Evolutionary conservation across 2,888 invertebrate genomes (phyloP), one percentile per base, ranked within the genome.

Genomic region (Celastrina argiolus): DNA sequence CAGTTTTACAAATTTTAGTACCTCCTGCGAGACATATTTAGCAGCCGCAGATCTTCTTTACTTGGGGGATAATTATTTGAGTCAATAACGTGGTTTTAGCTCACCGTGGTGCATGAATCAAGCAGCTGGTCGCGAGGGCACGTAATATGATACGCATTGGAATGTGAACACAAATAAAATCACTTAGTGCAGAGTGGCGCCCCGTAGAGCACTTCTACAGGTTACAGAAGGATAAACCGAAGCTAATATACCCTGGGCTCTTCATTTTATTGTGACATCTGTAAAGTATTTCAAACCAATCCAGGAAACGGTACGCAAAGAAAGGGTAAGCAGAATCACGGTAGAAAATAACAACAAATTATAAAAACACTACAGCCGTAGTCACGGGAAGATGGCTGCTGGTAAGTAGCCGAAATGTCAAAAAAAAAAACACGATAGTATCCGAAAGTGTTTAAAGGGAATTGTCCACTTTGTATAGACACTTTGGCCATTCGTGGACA

Each of bases 161-260:
- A 86, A 88, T 90, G 88, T 88, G 88, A 85, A 85, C 90, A 87
- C 89, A 89, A 90, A 91, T 88, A 89, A 90, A 91, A 89, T 90
- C 91, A 91, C 91, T 91, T 91, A 90, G 87, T 74, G 79, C 75
- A 73, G 86, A 88, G 88, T 88, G 91, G 90, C 84, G 79, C 83
- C 91, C 88, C 82, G 87, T 78, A 73, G 91, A 69, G 91, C 76
- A 73, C 84, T 82, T 84, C 83, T 82, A 84, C 85, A 79, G 81
- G 83, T 66, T 65, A 58, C 64, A 59, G 63, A 65, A 70, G 72
- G 69, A 70, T 72, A 73, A 75, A 76, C 72, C 71, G 66, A 71
- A 67, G 66, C 73, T 73, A 71, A 75, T 73, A 74, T 70, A 69
- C 69, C 65, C 69, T 68, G 69, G 71, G 74, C 73, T 72, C 51